Conservation (phyloP, 2,113 vertebrate genomes). For the Tenrec ecaudatus region DNA sequence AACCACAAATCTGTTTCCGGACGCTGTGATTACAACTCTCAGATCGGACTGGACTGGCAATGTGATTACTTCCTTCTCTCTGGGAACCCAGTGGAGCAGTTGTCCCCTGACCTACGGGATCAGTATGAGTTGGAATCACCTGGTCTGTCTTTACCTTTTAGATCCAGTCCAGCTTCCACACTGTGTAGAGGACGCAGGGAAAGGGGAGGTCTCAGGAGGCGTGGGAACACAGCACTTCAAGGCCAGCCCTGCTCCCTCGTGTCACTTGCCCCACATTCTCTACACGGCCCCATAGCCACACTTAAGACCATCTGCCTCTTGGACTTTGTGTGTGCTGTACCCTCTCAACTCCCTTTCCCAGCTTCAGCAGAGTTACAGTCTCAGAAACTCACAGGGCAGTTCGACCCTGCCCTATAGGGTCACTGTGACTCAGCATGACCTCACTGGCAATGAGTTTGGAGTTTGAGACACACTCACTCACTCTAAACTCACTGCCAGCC, state of each 20-base stretch:
- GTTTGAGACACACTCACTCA: too few species aligned
- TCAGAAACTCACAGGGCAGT: neutral
- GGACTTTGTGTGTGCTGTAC: neutral
- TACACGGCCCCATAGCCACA: neutral
- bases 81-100: too few species aligned
- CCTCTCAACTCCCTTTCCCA: neutral
- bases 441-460: too few species aligned
- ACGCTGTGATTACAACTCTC: too few species aligned
- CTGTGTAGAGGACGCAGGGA: fast-evolving
- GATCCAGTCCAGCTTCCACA: neutral
- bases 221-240: neutral
- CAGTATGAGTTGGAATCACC: too few species aligned
- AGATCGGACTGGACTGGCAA: too few species aligned
- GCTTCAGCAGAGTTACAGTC: neutral
- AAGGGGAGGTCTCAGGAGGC: neutral
- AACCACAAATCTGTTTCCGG: neutral
- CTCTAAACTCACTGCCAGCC: too few species aligned
- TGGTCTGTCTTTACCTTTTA: neutral
- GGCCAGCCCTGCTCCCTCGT: too few species aligned
- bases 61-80: too few species aligned
- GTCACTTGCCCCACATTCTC: neutral
- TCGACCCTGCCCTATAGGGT: neutral
- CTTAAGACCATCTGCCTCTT: neutral
- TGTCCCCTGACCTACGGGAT: too few species aligned
- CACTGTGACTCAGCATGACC: too few species aligned